Base-by-base conservation (phyloP, 2,797 vertebrate genomes). In the Spheniscus humboldti region DNA sequence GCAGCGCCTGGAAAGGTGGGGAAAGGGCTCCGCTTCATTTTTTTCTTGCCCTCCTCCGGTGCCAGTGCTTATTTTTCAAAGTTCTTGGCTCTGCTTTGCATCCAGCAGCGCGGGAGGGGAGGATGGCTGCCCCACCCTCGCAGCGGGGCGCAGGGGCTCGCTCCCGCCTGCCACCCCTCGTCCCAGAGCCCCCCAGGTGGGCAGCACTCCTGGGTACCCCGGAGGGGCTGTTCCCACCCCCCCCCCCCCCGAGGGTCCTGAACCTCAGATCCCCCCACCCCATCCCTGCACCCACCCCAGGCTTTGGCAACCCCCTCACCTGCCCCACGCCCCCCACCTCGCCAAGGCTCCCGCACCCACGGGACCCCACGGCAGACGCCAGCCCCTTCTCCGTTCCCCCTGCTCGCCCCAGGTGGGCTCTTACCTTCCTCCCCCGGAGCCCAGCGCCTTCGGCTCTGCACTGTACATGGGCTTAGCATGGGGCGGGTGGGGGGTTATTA, bases 361-460 rank as follows among this genome's bases (percentile, higher is more conserved):
- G 25, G 56, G 37, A 71, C 17, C 25, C 56, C 11, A 13, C 1
- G 18, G 15, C 0, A 7, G 56, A 12, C 27, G 4, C 24, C 67
- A 25, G 12, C 31, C 30, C 55, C 16, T 48, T 81, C 52, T 18
- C 37, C 7, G 3, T 31, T 18, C 60, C 4, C 37, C 30, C 56
- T 3, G 13, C 39, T 19, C n/a, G 4, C 39, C 39, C 62, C 6
- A 17, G 57, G 43, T 6, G 19, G 48, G 90, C 59, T 96, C 97
- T 96, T 96, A 97, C 97, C 97, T 97, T 94, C 88, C 92, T 96
- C 74, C 85, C 94, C 92, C 1, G 94, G 95, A 92, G 93, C 76
- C 92, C 92, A 69, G 92, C 48, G 41, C 86, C 86, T 87, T 80
- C 45, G 69, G 93, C 82, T 93, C 76, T 86, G 94, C 35, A 39